These are phyloP conservation scores for Antheraea assamensis DNA, from an alignment of 2,888 invertebrate species.

Conservation along the genomic window DNA sequence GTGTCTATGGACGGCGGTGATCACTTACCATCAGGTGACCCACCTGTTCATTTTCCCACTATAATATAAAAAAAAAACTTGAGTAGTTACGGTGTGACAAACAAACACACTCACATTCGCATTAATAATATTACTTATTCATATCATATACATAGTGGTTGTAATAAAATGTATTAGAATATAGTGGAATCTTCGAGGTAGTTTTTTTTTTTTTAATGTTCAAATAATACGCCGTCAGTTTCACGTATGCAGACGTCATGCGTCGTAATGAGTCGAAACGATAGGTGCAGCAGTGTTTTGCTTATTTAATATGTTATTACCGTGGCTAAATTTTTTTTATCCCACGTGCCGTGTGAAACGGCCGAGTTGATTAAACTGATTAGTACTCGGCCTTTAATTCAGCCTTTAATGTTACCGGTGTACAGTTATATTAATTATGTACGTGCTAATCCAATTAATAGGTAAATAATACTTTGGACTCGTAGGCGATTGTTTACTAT, in stretches of 20 bases:
- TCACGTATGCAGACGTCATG: constrained; percentile 3
- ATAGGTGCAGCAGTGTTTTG: background rate
- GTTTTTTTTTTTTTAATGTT: constrained; percentile 6
- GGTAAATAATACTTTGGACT: background rate
- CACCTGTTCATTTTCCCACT: too few relatives aligned
- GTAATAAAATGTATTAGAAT: background rate
- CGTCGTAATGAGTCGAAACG: constrained; percentile 4
- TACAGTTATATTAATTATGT: background rate
- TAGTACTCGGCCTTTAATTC: background rate
- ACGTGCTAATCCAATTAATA: constrained; percentile 4
- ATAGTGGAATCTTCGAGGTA: background rate
- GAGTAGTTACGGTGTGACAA: too few relatives aligned
- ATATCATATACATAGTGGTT: background rate
- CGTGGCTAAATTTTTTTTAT: background rate
- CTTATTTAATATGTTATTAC: constrained; percentile 1
- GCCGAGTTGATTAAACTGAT: background rate
- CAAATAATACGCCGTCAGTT: background rate
- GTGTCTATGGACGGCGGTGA: too few relatives aligned
- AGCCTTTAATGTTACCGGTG: constrained; percentile 7
- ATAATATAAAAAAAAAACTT: too few relatives aligned
- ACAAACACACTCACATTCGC: too few relatives aligned
- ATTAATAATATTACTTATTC: background rate
- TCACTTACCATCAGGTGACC: too few relatives aligned
- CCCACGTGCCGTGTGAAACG: background rate
- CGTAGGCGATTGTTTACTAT: background rate